Evolutionary conservation across 2,797 vertebrate species (phyloP).

Genomic region (Lycodopsis pacificus): DNA sequence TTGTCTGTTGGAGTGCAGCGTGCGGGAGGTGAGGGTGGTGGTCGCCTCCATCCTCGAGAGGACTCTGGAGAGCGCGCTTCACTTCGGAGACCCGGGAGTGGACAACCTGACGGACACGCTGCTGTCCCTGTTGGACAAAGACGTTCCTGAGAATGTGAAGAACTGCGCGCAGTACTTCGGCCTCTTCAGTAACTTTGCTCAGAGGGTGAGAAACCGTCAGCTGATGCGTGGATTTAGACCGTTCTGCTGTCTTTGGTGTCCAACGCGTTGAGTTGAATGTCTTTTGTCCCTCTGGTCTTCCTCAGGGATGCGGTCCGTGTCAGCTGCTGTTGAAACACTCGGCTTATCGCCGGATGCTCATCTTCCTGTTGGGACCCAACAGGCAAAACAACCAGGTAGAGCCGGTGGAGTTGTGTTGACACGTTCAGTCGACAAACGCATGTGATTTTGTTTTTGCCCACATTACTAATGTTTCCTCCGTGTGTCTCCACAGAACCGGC

Average conservation of each 20-base stretch:
- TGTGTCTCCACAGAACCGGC: constrained; percentile 88
- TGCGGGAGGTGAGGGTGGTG: constrained; percentile 95
- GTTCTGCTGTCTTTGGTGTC: background rate
- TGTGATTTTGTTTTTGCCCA: background rate
- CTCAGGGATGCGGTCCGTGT: constrained; percentile 91
- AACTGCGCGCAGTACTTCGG: constrained; percentile 98
- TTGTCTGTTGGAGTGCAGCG: constrained; percentile 94
- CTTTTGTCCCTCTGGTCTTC: constrained; percentile 46
- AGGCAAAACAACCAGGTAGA: constrained; percentile 97
- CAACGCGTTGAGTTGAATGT: background rate
- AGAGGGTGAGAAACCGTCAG: constrained; percentile 87
- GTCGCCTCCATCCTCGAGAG: constrained; percentile 97
- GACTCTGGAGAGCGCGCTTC: constrained; percentile 95
- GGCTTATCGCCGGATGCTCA: constrained; percentile 93
- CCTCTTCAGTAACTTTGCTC: constrained; percentile 97
- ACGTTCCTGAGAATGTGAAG: constrained; percentile 98
- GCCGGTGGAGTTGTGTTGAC: too few species aligned
- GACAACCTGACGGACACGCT: constrained; percentile 91
- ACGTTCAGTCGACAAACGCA: background rate
- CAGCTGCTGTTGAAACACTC: constrained; percentile 94
- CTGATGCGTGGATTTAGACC: background rate
- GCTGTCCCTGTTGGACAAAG: constrained; percentile 96
- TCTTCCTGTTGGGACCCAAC: constrained; percentile 93
- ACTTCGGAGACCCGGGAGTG: constrained; percentile 91
- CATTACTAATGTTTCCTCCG: background rate